Evolutionary conservation across 1,140 invertebrate genomes (phyloP).

Genomic region (Protaetia brevitarsis): DNA sequence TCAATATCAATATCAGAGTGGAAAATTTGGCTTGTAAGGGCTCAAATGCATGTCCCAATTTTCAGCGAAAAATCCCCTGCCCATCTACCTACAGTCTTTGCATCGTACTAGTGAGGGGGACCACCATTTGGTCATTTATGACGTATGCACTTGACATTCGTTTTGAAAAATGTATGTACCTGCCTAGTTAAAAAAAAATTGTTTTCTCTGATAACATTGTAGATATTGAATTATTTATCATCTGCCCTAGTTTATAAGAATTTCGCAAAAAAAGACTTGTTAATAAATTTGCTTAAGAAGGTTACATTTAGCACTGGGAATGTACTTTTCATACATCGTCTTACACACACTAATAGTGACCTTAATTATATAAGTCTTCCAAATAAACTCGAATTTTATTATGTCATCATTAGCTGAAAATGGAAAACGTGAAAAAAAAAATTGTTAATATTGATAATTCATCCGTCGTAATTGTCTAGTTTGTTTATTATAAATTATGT

Average conservation of each 20-base stretch:
- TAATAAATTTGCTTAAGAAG: background rate
- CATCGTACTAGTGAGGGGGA: no score
- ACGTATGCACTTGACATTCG: no score
- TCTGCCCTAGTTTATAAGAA: background rate
- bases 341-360: conserved; percentile 1
- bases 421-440: background rate
- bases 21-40: no score
- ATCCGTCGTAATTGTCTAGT: background rate
- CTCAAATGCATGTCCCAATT: no score
- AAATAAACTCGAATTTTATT: conserved; percentile 14
- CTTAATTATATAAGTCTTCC: conserved; percentile 7
- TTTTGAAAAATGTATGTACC: no score
- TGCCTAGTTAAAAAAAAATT: no score
- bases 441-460: background rate
- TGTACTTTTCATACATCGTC: conserved; percentile 2
- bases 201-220: no score
- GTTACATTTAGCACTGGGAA: background rate
- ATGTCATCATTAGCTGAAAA: background rate
- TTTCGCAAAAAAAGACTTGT: background rate
- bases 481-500: background rate
- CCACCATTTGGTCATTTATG: no score
- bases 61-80: no score
- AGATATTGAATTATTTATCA: no score
- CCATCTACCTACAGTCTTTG: no score
- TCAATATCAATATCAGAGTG: no score